Conservation (phyloP, 2,888 invertebrate species). For the Caradrina kadenii region DNA sequence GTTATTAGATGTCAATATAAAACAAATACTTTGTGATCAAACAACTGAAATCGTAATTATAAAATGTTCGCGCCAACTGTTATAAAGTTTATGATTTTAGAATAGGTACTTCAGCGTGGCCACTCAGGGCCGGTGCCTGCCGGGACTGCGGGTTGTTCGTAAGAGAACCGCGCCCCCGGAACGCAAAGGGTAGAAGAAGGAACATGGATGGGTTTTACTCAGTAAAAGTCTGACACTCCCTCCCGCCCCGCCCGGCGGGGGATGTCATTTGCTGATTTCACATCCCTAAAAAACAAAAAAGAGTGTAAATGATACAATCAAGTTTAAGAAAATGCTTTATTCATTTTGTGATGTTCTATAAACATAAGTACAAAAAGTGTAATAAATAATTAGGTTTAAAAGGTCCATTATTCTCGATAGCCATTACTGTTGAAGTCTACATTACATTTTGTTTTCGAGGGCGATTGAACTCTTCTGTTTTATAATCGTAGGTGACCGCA, state of each 20-base stretch:
- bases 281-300: no score
- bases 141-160: no score
- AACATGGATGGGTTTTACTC: no score
- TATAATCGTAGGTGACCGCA: slow-evolving; percentile 52
- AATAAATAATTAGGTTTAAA: slow-evolving; percentile 46
- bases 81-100: no score
- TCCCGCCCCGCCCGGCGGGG: no score
- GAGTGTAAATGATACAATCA: slow-evolving; percentile 28
- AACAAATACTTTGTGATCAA: no score
- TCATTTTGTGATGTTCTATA: slow-evolving; percentile 63
- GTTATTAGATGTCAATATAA: background rate
- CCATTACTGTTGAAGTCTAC: background rate
- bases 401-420: slow-evolving; percentile 28
- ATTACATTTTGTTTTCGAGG: slow-evolving; percentile 56
- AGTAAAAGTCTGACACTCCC: no score
- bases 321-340: slow-evolving; percentile 60
- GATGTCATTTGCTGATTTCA: no score
- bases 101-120: background rate
- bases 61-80: background rate
- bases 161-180: no score
- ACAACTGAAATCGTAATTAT: background rate
- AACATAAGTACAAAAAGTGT: slow-evolving; percentile 56
- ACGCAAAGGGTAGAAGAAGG: no score
- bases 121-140: no score
- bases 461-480: slow-evolving; percentile 61